Evolutionary conservation across 2,888 invertebrate genomes (phyloP), one percentile per base, ranked within the genome.

Genomic region (Peribatodes rhomboidaria): DNA sequence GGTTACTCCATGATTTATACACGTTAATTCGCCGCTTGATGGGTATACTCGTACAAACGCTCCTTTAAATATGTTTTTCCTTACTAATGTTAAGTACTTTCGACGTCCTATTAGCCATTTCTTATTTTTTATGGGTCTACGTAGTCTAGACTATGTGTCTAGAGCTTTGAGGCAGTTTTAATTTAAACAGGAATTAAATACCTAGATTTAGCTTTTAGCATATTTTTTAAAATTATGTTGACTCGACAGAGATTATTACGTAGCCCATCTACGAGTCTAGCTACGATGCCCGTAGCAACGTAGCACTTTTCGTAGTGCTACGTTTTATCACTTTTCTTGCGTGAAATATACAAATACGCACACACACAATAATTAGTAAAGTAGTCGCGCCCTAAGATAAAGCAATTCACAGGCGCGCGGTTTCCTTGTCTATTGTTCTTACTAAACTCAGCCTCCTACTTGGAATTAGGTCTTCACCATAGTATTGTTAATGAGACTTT

Each of bases 1-100:
- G 79, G 85, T 79, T 85, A 85, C 82, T 86, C 86, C 84, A 86
- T 87, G 84, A 86, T 88, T 88, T 88, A 90, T 89, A 87, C 84
- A 87, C 80, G 79, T 82, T 86, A 87, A 89, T 88, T 87, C 80
- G 82, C 80, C 81, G 82, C 74, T 80, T 80, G 82, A 81, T 84
- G 82, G 49, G 33, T 50, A 13, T 18, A 37, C 20, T 50, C 35
- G 35, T 86, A 81, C 82, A 84, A 84, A 77, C 77, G 77, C 73
- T 76, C 80, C 69, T 33, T 84, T 71, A 84, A 87, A 84, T 83
- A 83, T 84, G 77, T 74, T 81, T 67, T 73, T 69, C 71, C 75
- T 73, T 72, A 68, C 69, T 67, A 67, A 39, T 18, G 52, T 35
- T 52, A n/a, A 35, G 20, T 18, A 35, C 33, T 35, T 35, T 6